Conservation (phyloP, 2,113 vertebrate species). For the Erpornis zantholeuca region DNA sequence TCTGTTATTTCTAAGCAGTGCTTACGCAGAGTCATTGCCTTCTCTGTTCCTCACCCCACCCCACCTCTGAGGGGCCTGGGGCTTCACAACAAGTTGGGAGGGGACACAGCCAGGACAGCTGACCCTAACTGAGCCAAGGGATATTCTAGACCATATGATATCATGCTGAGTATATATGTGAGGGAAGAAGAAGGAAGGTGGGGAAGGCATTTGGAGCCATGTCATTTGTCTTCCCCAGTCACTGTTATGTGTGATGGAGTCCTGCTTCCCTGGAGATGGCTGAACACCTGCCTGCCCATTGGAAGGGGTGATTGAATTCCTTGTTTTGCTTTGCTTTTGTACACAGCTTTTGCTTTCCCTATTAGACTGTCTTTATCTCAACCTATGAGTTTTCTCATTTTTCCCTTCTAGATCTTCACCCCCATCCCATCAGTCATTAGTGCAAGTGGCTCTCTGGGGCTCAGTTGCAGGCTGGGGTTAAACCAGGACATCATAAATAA, state of each 20-base stretch:
- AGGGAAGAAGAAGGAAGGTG: neutral
- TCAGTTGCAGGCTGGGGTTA: neutral
- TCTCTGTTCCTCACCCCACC: neutral
- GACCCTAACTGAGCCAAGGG: neutral
- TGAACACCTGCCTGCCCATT: neutral
- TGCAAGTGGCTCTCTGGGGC: neutral
- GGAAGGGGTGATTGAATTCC: neutral
- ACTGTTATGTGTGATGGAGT: fast-evolving
- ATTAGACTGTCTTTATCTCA: neutral
- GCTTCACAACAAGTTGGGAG: fast-evolving
- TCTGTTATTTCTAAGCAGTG: neutral
- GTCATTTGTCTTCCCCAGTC: neutral
- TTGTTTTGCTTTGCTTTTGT: neutral
- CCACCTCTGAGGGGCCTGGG: neutral
- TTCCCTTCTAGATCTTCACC: neutral
- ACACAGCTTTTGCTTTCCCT: neutral
- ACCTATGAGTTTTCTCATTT: neutral
- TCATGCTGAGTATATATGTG: neutral
- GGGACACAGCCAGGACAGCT: neutral
- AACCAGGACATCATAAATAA: neutral
- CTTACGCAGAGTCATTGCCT: fast-evolving
- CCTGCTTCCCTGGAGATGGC: neutral
- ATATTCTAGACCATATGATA: too few species aligned
- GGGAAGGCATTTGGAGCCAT: neutral
- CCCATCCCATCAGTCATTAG: neutral